Conservation (phyloP, 1,140 invertebrate species). For the Antheraea pernyi region DNA sequence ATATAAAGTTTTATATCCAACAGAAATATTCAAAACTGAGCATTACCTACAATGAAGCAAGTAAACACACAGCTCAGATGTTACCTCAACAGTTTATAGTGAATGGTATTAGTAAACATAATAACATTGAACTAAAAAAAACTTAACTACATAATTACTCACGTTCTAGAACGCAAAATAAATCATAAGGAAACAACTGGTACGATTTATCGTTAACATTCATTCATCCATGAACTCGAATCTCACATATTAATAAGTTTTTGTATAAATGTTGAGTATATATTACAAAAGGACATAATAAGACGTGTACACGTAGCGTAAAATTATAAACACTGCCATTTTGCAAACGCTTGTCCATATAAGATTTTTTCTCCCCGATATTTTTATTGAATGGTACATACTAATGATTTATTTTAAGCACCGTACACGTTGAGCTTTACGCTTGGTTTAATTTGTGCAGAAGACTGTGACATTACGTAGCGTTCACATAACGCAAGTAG, state of each 20-base stretch:
- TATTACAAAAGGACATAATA: no score
- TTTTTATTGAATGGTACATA: no score
- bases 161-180: not conserved
- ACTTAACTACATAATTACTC: slow-evolving; percentile 1
- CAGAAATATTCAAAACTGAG: not conserved
- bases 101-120: slow-evolving; percentile 3
- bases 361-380: no score
- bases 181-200: not conserved
- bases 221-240: not conserved
- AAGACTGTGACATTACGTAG: not conserved
- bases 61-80: not conserved
- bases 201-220: not conserved
- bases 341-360: no score
- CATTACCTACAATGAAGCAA: not conserved
- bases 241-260: no score
- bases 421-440: not conserved
- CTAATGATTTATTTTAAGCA: not conserved
- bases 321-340: no score
- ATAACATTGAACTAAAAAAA: not conserved
- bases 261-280: no score
- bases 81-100: not conserved
- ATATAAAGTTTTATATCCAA: not conserved
- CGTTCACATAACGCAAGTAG: not conserved
- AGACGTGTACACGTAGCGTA: no score
- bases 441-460: not conserved